A percentile compares a stretch with the other conserved stretches of the same genome.
These are phyloP conservation scores for Frankliniella intonsa DNA, from an alignment of 2,888 invertebrate species.

Conservation along the genomic window DNA sequence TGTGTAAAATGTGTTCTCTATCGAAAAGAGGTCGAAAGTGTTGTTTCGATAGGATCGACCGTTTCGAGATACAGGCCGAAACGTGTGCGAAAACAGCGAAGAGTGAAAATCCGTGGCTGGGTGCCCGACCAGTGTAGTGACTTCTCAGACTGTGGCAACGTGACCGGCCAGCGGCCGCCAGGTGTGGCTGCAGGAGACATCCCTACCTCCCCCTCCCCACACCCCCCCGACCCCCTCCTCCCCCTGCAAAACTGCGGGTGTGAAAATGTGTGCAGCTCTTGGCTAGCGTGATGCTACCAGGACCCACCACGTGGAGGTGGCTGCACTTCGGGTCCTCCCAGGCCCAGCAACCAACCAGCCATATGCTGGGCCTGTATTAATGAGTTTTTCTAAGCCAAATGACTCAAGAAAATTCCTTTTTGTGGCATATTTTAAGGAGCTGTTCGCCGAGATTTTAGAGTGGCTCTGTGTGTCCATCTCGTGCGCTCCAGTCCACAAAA, in stretches of 20 bases:
- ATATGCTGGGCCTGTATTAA: slow-evolving; percentile 18
- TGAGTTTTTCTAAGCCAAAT: neutral
- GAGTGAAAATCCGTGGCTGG: too few species aligned
- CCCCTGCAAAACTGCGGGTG: neutral
- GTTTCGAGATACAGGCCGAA: neutral
- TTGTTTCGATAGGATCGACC: too few species aligned
- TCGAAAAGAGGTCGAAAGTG: neutral
- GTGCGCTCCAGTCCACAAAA: neutral
- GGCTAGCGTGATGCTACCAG: neutral
- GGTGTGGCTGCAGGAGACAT: too few species aligned
- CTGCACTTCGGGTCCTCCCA: slow-evolving; percentile 6
- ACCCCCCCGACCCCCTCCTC: too few species aligned
- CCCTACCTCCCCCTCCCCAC: too few species aligned
- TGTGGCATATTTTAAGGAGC: neutral
- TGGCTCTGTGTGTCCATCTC: neutral
- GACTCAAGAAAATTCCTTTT: neutral
- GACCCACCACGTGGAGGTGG: slow-evolving; percentile 18
- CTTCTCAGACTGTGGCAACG: too few species aligned
- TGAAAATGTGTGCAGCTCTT: neutral
- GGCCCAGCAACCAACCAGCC: slow-evolving; percentile 8
- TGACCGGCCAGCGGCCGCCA: too few species aligned
- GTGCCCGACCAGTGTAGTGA: too few species aligned
- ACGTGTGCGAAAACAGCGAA: too few species aligned
- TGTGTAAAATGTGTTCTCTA: neutral
- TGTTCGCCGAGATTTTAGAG: neutral